Conservation (phyloP, 1,140 invertebrate species). For the Drepana arcuata region DNA sequence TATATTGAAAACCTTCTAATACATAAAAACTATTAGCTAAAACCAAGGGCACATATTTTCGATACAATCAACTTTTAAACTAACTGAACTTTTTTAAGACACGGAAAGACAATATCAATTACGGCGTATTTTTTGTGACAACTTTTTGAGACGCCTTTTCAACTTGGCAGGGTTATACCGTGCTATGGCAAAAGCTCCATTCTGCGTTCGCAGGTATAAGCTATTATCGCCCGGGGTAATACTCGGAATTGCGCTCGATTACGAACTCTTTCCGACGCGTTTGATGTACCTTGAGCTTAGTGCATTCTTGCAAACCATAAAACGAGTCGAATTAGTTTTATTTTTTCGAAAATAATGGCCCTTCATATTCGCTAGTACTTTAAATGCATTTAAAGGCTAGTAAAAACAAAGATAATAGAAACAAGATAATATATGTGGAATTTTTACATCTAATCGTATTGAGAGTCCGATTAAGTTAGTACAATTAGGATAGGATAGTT, state of each 20-base stretch:
- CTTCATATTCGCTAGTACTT: too few species aligned
- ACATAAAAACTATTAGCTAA: background rate
- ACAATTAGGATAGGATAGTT: too few species aligned
- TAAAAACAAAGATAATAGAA: too few species aligned
- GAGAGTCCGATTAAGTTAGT: too few species aligned
- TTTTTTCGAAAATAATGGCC: too few species aligned
- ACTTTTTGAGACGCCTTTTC: slow-evolving; percentile 5
- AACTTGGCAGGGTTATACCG: slow-evolving; percentile 23
- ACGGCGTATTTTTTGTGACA: background rate
- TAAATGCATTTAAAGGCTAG: too few species aligned
- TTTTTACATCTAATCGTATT: too few species aligned
- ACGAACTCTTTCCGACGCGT: too few species aligned
- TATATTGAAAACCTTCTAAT: background rate
- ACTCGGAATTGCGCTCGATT: slow-evolving; percentile 31
- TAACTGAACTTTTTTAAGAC: slow-evolving; percentile 5
- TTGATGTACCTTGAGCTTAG: too few species aligned
- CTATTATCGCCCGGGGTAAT: slow-evolving; percentile 29
- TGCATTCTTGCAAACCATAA: too few species aligned
- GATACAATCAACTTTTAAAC: background rate
- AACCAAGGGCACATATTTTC: background rate
- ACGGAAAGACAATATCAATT: slow-evolving; percentile 7
- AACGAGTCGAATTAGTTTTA: too few species aligned
- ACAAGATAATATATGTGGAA: too few species aligned
- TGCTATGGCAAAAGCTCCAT: slow-evolving; percentile 20
- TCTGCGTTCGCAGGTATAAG: slow-evolving; percentile 33